Base-by-base conservation (phyloP, 2,888 invertebrate genomes). In the Hermaeophaga mercurialis region DNA sequence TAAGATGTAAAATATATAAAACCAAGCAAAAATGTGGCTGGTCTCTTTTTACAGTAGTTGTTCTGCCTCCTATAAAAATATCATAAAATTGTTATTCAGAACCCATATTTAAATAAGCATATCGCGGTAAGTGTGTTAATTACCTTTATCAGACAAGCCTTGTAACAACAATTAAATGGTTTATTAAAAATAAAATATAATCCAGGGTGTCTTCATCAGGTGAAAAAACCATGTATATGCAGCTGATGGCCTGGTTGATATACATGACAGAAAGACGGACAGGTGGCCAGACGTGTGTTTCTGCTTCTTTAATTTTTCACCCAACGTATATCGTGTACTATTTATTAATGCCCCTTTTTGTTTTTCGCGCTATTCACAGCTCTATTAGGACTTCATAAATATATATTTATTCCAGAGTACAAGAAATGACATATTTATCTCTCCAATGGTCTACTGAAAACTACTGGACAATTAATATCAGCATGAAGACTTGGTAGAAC, bases 261-360 rank as follows among this genome's bases (percentile, higher is more conserved):
- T 39, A 39, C 22, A 39, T 39, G 22, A 19, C 19, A 39, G 19
- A 19, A 12, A 39, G 43, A 26, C 43, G 26, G 43, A 43, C 43
- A 43, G 43, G 43, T 43, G 43, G n/a, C 22, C 7, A 43, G 43
- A 24, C 24, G 43, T 24, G 43, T 43, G 43, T 26, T 11, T 43
- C 22, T 43, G 9, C 43, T 43, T 24, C 24, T 43, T 43, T 8
- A 43, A 24, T 43, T 24, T 24, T 43, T 28, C 9, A 28, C n/a
- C 9, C 31, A 31, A 31, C 31, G 11, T 31, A 31, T 31, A 31
- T 31, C 22, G 6, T 22, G 6, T 6, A 22, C 14, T 34, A 14
- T 34, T 34, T 34, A 34, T 34, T 34, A 34, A 34, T 14, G 41
- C 41, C 11, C 9, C 22, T 9, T 17, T 28, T 28, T 28, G 5